Percentiles rank a stretch among this genome's conserved stretches.
Conservation (phyloP, 2,113 vertebrate genomes). For the Mirounga angustirostris region DNA sequence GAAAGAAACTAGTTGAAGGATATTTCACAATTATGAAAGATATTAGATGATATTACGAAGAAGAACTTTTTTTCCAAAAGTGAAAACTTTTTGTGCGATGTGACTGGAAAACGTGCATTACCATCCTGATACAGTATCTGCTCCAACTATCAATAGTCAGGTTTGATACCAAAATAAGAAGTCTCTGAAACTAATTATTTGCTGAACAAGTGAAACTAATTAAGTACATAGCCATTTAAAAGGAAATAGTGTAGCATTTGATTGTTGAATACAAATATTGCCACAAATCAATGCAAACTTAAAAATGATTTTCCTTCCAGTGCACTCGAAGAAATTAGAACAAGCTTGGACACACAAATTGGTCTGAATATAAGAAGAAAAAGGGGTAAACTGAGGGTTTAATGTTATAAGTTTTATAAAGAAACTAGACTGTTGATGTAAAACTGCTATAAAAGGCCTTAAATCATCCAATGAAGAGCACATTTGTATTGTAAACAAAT, state of each 20-base stretch:
- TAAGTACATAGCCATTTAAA: conserved; percentile 76
- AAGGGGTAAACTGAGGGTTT: neutral
- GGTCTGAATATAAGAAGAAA: conserved; percentile 15
- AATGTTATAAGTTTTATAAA: conserved; percentile 58
- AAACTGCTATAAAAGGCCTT: neutral
- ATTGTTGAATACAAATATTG: conserved; percentile 83
- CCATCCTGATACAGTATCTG: conserved; percentile 60
- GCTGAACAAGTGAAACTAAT: conserved; percentile 83
- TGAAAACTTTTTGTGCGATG: conserved; percentile 61
- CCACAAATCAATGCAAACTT: conserved; percentile 79
- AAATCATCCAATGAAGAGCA: neutral
- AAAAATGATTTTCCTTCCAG: conserved; percentile 81
- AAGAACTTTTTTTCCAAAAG: conserved; percentile 47
- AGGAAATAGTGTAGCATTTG: conserved; percentile 75
- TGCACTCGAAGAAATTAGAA: conserved; percentile 63
- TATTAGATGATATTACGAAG: conserved; percentile 81
- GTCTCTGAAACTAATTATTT: conserved; percentile 83
- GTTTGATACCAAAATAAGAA: conserved; percentile 79
- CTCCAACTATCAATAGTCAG: conserved; percentile 74
- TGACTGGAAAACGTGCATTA: conserved; percentile 62
- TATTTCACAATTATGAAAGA: conserved; percentile 90
- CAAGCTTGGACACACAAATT: conserved; percentile 50
- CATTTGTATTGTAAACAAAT: conserved; percentile 32
- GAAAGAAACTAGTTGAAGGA: conserved; percentile 94
- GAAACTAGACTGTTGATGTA: conserved; percentile 40